Evolutionary conservation across 1,140 invertebrate genomes (phyloP).

Genomic region (Drosophila suzukii): DNA sequence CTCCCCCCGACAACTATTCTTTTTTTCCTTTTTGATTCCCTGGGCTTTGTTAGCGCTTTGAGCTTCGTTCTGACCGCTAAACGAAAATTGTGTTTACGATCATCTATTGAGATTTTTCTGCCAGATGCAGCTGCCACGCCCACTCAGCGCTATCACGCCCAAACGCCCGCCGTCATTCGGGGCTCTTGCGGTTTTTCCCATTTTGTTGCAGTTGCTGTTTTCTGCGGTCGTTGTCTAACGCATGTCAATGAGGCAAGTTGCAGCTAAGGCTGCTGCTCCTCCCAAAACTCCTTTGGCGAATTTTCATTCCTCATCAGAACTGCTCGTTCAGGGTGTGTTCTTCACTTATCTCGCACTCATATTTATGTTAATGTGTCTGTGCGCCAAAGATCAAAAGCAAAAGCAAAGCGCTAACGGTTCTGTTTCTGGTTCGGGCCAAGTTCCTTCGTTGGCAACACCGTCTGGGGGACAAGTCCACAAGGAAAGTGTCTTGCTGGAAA

Average conservation of each 20-base stretch:
- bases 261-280: slow-evolving; percentile 20
- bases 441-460: neutral
- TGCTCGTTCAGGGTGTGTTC: slow-evolving; percentile 64
- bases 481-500: slow-evolving; percentile 71
- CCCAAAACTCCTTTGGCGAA: slow-evolving; percentile 36
- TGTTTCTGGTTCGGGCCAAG: slow-evolving; percentile 17
- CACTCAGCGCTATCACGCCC: slow-evolving; percentile 36
- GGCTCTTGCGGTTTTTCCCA: slow-evolving; percentile 19
- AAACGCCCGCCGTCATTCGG: slow-evolving; percentile 15
- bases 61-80: slow-evolving; percentile 23
- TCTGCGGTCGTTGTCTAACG: slow-evolving; percentile 67
- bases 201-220: slow-evolving; percentile 3
- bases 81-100: slow-evolving; percentile 49
- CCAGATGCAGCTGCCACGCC: slow-evolving; percentile 45
- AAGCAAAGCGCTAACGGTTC: slow-evolving; percentile 65
- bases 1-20: slow-evolving; percentile 7
- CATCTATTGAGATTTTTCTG: slow-evolving; percentile 52
- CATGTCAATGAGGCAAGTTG: slow-evolving; percentile 71
- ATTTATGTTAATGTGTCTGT: slow-evolving; percentile 79
- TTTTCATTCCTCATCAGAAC: slow-evolving; percentile 43
- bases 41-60: slow-evolving; percentile 19
- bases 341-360: slow-evolving; percentile 75
- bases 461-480: slow-evolving; percentile 33
- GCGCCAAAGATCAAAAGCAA: slow-evolving; percentile 71
- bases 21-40: slow-evolving; percentile 1